Percentiles rank a stretch among this genome's conserved stretches.
These are phyloP conservation scores for Nemopilema nomurai DNA, from an alignment of 30 jellyfish, hydroid and myxozoan genomes.

Conservation along the genomic window DNA sequence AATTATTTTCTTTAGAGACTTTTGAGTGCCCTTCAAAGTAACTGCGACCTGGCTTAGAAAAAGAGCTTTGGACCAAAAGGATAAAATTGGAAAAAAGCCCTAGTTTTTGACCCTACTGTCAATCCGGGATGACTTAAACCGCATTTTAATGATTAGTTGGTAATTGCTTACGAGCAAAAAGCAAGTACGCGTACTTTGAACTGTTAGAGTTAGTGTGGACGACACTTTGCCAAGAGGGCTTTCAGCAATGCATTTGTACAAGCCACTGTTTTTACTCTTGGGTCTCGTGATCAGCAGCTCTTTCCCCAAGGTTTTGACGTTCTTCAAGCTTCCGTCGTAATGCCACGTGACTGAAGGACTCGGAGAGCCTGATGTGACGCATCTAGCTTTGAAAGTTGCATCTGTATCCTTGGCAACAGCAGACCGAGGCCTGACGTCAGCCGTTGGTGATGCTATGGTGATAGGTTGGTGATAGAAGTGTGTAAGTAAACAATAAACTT, in stretches of 20 bases:
- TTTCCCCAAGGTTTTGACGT: neutral
- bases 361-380: conserved; percentile 2
- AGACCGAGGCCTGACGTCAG: neutral
- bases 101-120: too few species aligned
- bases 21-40: too few species aligned
- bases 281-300: neutral
- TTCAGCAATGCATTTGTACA: neutral
- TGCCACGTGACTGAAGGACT: neutral
- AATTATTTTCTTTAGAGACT: too few species aligned
- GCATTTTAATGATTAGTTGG: too few species aligned
- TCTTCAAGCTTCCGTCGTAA: neutral
- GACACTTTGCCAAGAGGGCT: neutral
- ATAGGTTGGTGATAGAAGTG: too few species aligned
- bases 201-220: neutral
- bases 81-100: too few species aligned
- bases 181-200: neutral
- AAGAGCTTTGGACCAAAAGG: too few species aligned
- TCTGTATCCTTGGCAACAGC: neutral
- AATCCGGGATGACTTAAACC: too few species aligned
- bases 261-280: neutral
- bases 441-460: too few species aligned
- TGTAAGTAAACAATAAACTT: neutral
- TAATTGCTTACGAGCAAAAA: too few species aligned
- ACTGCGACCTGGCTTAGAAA: too few species aligned
- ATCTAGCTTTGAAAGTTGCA: neutral